Evolutionary conservation across 2,797 vertebrate species (phyloP).

Genomic region (Ptychobarbus kaznakovi): DNA sequence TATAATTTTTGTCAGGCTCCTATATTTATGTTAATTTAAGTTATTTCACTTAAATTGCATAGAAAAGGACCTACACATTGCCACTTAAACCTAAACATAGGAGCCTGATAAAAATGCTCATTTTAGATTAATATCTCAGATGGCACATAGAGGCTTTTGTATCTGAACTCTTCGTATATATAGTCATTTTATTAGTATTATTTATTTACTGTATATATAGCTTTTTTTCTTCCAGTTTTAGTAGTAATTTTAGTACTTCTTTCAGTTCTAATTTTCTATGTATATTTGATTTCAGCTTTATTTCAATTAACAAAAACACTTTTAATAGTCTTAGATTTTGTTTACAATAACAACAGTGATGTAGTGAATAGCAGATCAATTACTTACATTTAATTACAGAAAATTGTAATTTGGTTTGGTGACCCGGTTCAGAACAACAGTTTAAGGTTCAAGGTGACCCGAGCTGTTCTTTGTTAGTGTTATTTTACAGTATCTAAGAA

Average conservation of each 20-base stretch:
- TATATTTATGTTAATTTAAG: too few relatives aligned
- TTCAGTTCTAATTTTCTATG: background rate
- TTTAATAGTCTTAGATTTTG: background rate
- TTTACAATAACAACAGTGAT: background rate
- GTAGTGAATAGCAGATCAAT: slow-evolving; percentile 26
- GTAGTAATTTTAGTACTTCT: background rate
- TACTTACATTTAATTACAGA: slow-evolving; percentile 8
- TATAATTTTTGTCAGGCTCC: too few relatives aligned
- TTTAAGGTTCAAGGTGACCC: slow-evolving; percentile 44
- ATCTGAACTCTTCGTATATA: too few relatives aligned
- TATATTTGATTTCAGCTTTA: background rate
- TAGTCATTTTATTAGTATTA: too few relatives aligned
- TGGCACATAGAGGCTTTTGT: too few relatives aligned
- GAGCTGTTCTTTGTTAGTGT: slow-evolving; percentile 32
- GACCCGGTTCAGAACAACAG: slow-evolving; percentile 17
- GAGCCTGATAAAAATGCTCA: too few relatives aligned
- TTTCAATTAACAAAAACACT: background rate
- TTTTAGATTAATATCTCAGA: too few relatives aligned
- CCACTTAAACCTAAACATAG: too few relatives aligned
- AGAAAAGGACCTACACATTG: too few relatives aligned
- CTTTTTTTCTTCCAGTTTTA: background rate
- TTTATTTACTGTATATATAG: too few relatives aligned
- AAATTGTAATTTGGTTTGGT: slow-evolving; percentile 12
- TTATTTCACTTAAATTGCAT: too few relatives aligned
- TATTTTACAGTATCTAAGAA: slow-evolving; percentile 45